Evolutionary conservation across 2,888 invertebrate species (phyloP), one percentile per base, ranked within the genome.

Genomic region (Ypsolopha scabrella): DNA sequence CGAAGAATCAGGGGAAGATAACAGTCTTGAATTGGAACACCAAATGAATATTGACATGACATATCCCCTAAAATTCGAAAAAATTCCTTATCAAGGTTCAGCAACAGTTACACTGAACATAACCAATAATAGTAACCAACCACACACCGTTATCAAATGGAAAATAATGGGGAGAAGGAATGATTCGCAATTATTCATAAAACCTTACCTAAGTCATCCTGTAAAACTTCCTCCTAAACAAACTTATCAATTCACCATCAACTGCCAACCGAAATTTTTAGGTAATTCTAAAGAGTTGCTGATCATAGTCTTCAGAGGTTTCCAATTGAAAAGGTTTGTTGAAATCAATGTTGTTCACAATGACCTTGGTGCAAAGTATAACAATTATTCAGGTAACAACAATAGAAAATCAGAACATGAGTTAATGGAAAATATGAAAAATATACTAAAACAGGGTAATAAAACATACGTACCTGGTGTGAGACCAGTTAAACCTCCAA

Each of bases 211-310:
- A 46, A 66, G 70, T 53, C 68, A 68, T 9, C 67, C 71, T 11
- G 61, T 65, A 38, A 70, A 68, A 51, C 60, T 91, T 47, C 61
- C 69, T 50, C 85, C 89, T 0, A 67, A 68, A 2, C 67, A 83
- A 55, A 71, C 70, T 36, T 61, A 88, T 46, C 64, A 62, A 24
- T 85, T 89, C 50, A 72, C 63, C 39, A 79, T 92, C 51, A 73
- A 70, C 52, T 91, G 90, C 58, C 69, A 63, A 38, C 88, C 89
- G 7, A 89, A 87, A 70, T 89, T 89, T 67, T 75, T 90, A 52
- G 93, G 93, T 2, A 69, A 65, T 45, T 87, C 88, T 9, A 87
- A 81, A 56, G 93, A 93, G 78, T 68, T 88, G 39, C 72, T 92
- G 48, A 70, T 90, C 24, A 87, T 93, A 57, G 65, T 79, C 46